Evolutionary conservation across 2,113 vertebrate genomes (phyloP).

Genomic region (Rhineura floridana): DNA sequence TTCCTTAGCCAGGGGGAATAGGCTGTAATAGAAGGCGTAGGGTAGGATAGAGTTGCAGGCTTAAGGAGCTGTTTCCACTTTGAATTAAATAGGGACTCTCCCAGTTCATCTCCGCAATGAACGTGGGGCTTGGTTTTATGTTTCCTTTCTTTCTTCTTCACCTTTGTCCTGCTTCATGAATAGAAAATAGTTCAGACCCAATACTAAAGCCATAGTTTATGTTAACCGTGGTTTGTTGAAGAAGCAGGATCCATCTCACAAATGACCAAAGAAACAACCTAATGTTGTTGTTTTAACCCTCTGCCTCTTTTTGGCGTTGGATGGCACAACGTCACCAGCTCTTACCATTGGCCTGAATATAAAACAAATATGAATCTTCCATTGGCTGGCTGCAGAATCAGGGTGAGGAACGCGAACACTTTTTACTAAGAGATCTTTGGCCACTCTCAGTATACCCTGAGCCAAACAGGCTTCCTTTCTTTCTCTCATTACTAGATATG

Average conservation of each 20-base stretch:
- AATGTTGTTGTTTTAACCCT: background rate
- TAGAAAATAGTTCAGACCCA: background rate
- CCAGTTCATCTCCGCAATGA: rapidly evolving
- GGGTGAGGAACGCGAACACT: too few species aligned
- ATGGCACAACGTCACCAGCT: too few species aligned
- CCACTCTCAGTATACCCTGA: background rate
- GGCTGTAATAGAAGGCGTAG: slow-evolving; percentile 8
- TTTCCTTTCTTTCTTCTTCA: slow-evolving; percentile 37
- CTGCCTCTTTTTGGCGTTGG: background rate
- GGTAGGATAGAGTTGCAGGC: slow-evolving; percentile 13
- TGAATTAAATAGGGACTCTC: rapidly evolving
- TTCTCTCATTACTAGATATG: too few species aligned
- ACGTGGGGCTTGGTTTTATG: background rate
- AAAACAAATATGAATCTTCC: too few species aligned
- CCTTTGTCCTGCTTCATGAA: background rate
- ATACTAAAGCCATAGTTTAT: background rate
- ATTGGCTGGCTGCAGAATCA: too few species aligned
- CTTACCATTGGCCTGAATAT: too few species aligned
- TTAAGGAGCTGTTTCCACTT: slow-evolving; percentile 4
- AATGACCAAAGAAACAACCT: background rate
- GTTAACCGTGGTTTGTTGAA: background rate
- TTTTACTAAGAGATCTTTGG: too few species aligned
- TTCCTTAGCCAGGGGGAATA: background rate
- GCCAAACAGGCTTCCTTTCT: background rate
- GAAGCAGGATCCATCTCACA: background rate